phyloP scores from a whole-genome alignment of 2,113 vertebrate species.

The Macquaria ambigua region DNA sequence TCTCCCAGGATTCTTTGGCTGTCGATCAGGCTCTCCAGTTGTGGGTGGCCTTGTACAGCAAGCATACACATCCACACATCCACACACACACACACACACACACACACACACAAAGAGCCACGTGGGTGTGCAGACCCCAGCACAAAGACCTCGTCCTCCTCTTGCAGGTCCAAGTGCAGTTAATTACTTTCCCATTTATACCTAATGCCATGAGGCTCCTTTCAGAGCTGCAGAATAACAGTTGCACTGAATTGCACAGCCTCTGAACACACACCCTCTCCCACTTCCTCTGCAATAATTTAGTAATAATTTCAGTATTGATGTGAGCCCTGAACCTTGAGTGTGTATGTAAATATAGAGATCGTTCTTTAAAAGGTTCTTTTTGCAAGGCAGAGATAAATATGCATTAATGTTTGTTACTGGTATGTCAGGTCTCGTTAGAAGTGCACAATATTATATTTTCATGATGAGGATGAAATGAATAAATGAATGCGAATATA shows the following conservation, averaged over 20 bases:
- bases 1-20: slow-evolving; percentile 34
- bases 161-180: slow-evolving; percentile 61
- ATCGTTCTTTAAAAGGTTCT: background rate
- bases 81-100: slow-evolving; percentile 2
- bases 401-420: background rate
- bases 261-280: slow-evolving; percentile 1
- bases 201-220: slow-evolving; percentile 46
- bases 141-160: slow-evolving; percentile 60
- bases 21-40: slow-evolving; percentile 48
- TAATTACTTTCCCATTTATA: slow-evolving; percentile 76
- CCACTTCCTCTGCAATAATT: slow-evolving; percentile 33
- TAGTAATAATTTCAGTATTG: slow-evolving; percentile 5
- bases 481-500: background rate
- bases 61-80: background rate
- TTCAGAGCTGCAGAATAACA: slow-evolving; percentile 42
- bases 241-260: slow-evolving; percentile 39
- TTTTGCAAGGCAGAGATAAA: background rate
- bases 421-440: background rate
- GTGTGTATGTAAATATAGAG: background rate
- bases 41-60: slow-evolving; percentile 54
- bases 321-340: slow-evolving; percentile 19
- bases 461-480: background rate
- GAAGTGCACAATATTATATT: background rate
- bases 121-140: slow-evolving; percentile 27
- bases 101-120: slow-evolving; percentile 14